phyloP scores from a whole-genome alignment of 2,888 invertebrate species.

The Platypus cylindrus region DNA sequence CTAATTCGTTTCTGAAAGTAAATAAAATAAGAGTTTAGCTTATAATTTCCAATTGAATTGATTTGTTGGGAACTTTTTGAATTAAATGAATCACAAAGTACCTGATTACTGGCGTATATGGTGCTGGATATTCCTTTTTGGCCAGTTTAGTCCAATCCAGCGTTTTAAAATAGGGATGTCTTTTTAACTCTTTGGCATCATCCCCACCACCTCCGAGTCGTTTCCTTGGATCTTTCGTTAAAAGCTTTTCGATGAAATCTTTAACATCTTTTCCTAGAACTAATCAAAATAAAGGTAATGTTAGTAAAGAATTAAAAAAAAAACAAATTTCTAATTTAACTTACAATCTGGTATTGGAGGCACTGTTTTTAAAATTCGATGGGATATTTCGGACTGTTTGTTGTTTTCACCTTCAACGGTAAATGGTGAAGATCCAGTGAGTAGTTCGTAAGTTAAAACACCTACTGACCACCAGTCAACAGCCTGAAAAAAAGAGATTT shows the following conservation, averaged over 20 bases:
- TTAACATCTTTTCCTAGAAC: constrained; percentile 56
- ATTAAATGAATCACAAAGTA: constrained; percentile 16
- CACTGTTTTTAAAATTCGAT: constrained; percentile 74
- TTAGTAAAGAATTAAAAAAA: no score
- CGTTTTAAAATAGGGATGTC: constrained; percentile 75
- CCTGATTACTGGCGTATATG: constrained; percentile 78
- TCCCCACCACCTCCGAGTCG: constrained; percentile 75
- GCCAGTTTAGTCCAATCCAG: constrained; percentile 77
- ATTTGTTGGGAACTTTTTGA: no score
- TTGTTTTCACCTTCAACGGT: constrained; percentile 91
- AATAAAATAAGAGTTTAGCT: not conserved
- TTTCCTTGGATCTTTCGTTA: constrained; percentile 81
- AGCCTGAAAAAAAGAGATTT: constrained; percentile 54
- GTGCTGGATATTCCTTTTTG: constrained; percentile 65
- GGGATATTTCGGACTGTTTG: constrained; percentile 88
- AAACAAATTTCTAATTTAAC: constrained; percentile 10
- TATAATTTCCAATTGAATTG: no score
- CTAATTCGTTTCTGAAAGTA: constrained; percentile 56
- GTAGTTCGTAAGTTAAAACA: constrained; percentile 87
- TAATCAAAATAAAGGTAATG: no score
- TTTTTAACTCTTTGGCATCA: constrained; percentile 82
- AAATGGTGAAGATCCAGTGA: constrained; percentile 95
- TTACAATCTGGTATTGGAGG: constrained; percentile 76
- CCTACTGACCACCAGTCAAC: constrained; percentile 99
- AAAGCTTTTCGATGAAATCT: constrained; percentile 67